Evolutionary conservation across 2,888 invertebrate species (phyloP).

Genomic region (Leptopilina syphax): DNA sequence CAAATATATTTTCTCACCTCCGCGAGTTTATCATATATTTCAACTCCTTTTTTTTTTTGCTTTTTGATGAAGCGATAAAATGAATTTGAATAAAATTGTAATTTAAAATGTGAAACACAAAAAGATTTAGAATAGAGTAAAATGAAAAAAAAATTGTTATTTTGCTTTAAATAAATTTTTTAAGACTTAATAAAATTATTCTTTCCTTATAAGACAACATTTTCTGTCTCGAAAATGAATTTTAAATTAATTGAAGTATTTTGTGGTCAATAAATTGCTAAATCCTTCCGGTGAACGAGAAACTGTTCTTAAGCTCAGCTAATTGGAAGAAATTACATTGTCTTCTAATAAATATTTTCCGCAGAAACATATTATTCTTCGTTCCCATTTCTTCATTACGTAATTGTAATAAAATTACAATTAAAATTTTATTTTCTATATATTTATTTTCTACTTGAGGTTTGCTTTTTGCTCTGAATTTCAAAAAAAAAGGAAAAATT

Average conservation of each 20-base stretch:
- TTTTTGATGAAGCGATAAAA: not conserved
- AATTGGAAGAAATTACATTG: not conserved
- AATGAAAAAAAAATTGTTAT: not conserved
- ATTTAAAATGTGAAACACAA: not conserved
- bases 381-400: not conserved
- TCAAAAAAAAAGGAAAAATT: too few species aligned
- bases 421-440: too few species aligned
- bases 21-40: not conserved
- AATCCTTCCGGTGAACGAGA: not conserved
- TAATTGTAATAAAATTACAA: too few species aligned
- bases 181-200: too few species aligned
- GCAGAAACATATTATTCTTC: not conserved
- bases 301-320: not conserved
- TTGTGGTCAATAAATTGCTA: constrained; percentile 2
- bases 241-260: not conserved
- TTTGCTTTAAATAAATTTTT: not conserved
- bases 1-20: constrained; percentile 5
- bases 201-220: too few species aligned
- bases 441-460: not conserved
- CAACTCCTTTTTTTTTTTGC: not conserved
- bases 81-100: too few species aligned
- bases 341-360: not conserved
- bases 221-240: not conserved
- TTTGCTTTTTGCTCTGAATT: not conserved
- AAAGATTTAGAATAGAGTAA: not conserved